These are phyloP conservation scores for Neelides sp. DNA, from an alignment of 1,140 invertebrate species.

Conservation along the genomic window DNA sequence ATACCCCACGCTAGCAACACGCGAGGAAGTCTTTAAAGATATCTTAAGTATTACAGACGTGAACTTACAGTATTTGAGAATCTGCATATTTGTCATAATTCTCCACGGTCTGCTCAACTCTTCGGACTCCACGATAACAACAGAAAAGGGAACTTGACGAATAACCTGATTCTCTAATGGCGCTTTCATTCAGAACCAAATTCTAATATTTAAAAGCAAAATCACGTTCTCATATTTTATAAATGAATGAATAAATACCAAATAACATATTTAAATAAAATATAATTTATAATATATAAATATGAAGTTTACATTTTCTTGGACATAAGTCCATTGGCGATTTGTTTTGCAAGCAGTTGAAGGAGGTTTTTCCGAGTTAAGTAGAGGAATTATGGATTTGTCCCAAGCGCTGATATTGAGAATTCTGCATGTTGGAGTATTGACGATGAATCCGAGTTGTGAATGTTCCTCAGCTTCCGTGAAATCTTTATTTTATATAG, in stretches of 20 bases:
- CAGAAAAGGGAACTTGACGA: constrained; percentile 17
- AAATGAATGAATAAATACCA: neutral
- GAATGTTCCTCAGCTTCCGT: constrained; percentile 17
- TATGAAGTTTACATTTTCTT: constrained; percentile 7
- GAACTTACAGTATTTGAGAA: constrained; percentile 7
- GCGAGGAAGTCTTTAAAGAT: too few species aligned
- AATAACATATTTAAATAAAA: neutral
- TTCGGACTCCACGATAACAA: constrained; percentile 18
- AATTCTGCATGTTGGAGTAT: constrained; percentile 17
- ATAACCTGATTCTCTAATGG: constrained; percentile 11
- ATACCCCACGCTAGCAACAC: too few species aligned
- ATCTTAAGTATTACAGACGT: neutral
- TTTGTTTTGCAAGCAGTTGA: neutral
- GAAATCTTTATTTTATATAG: constrained; percentile 13
- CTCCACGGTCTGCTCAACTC: constrained; percentile 13
- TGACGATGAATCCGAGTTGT: constrained; percentile 16
- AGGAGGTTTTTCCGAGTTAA: neutral
- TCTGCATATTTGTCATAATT: constrained; percentile 23
- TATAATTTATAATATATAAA: neutral
- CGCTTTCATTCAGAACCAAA: constrained; percentile 17
- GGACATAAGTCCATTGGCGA: constrained; percentile 19
- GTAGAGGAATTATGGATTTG: constrained; percentile 16
- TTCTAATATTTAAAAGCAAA: constrained; percentile 9
- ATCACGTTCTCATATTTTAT: too few species aligned
- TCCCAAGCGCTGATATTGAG: constrained; percentile 25